Evolutionary conservation across 2,888 invertebrate species (phyloP), one percentile per base, ranked within the genome.

Genomic region (Brenthis ino): DNA sequence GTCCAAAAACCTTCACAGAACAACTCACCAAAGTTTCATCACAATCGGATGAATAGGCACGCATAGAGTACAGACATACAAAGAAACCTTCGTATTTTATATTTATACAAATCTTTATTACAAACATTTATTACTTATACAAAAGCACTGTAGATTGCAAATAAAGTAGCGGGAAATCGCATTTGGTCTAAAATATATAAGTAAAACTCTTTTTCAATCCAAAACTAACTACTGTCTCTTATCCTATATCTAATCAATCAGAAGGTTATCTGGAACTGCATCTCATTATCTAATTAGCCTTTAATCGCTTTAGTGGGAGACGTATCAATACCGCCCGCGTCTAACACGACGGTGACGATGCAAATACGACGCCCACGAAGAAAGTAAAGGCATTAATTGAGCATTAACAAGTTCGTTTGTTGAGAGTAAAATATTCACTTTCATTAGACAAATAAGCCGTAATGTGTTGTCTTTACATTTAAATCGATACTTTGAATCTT

Each of bases 371-470:
- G 67, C 78, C 77, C 75, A 77, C 79, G 53, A 55, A 33, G 66
- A 73, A 71, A 74, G 72, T 72, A 74, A 74, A 76, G 71, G 71
- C 75, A 77, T 77, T 78, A 79, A 77, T 77, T 74, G 67, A 72
- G 64, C 60, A 71, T 67, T 64, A 50, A 69, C 57, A 57, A 60
- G 61, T 61, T 68, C 50, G 57, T 67, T 64, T 20, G 53, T 54
- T 54, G 20, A 33, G 58, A 48, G 48, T 55, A 48, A 53, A 63
- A 16, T 53, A 16, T 63, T 63, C 63, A 54, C 63, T 63, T 63
- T 54, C 43, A 37, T 37, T 63, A 43, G 24, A 63, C 63, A 54
- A 63, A 63, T 63, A 63, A 43, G 63, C 20, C 37, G 53, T 54
- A 37, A 51, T 63, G 60, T 14, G 63, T 63, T 54, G 43, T 53